Evolutionary conservation across 2,113 vertebrate genomes (phyloP).

Genomic region (Podiceps cristatus): DNA sequence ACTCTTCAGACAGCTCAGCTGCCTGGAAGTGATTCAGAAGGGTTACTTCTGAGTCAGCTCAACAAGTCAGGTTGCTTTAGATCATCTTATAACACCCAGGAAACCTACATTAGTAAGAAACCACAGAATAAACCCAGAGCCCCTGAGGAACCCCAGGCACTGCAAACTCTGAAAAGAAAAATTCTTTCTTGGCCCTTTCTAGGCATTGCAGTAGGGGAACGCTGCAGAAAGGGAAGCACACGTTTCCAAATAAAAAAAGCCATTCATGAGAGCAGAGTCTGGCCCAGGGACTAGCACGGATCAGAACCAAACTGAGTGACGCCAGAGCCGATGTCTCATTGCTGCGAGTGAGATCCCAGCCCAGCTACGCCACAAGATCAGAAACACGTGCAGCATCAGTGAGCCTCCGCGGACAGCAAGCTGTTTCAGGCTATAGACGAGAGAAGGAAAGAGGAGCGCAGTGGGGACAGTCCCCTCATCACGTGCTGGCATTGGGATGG

Average conservation of each 20-base stretch:
- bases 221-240: background rate
- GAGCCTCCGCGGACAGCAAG: background rate
- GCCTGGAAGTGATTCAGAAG: background rate
- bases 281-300: fast-evolving
- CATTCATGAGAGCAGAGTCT: background rate
- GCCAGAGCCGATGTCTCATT: fast-evolving
- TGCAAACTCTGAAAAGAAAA: background rate
- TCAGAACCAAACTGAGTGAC: background rate
- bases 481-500: background rate
- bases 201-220: background rate
- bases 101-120: background rate
- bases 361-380: fast-evolving
- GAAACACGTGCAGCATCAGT: background rate
- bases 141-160: background rate
- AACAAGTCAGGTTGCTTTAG: background rate
- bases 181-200: background rate
- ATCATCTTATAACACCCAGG: background rate
- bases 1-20: background rate
- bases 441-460: fast-evolving
- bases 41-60: conserved; percentile 33
- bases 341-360: background rate
- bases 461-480: background rate
- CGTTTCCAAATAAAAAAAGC: background rate
- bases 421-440: background rate
- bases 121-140: background rate